Conservation (phyloP, 2,888 invertebrate species). For the Clivina fossor region DNA sequence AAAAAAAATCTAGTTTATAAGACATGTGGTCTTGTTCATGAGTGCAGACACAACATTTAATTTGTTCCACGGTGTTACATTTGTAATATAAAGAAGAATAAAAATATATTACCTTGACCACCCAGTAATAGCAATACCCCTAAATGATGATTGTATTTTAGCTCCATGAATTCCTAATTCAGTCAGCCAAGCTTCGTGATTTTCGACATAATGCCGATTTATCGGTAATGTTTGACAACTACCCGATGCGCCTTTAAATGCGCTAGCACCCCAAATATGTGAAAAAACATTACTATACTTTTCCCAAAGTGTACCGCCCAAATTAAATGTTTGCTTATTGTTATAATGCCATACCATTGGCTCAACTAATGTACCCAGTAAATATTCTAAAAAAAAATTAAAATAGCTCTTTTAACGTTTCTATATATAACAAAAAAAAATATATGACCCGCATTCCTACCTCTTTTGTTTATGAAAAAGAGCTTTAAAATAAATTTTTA, state of each 20-base stretch:
- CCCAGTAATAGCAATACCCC: constrained; percentile 70
- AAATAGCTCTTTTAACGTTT: too few relatives aligned
- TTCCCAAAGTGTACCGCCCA: constrained; percentile 61
- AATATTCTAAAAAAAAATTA: constrained; percentile 60
- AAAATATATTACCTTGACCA: constrained; percentile 69
- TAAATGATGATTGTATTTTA: constrained; percentile 59
- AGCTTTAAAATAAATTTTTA: too few relatives aligned
- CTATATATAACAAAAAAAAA: background rate
- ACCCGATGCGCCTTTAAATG: constrained; percentile 86
- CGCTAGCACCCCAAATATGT: constrained; percentile 75
- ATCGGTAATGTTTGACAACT: constrained; percentile 68
- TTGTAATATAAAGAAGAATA: too few relatives aligned
- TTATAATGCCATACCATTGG: constrained; percentile 74
- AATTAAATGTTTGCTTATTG: constrained; percentile 57
- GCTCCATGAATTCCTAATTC: constrained; percentile 57
- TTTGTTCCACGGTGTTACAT: too few relatives aligned
- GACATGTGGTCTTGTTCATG: too few relatives aligned
- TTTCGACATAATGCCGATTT: constrained; percentile 70
- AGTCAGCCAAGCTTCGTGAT: constrained; percentile 72
- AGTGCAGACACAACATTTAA: too few relatives aligned
- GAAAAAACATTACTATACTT: constrained; percentile 68
- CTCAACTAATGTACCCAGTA: constrained; percentile 62
- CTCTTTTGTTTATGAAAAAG: too few relatives aligned
- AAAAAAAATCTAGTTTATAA: too few relatives aligned
- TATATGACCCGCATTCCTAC: too few relatives aligned